These are phyloP conservation scores for Caenorhabditis imperialis DNA, from an alignment of 2,888 invertebrate genomes.

Conservation along the genomic window DNA sequence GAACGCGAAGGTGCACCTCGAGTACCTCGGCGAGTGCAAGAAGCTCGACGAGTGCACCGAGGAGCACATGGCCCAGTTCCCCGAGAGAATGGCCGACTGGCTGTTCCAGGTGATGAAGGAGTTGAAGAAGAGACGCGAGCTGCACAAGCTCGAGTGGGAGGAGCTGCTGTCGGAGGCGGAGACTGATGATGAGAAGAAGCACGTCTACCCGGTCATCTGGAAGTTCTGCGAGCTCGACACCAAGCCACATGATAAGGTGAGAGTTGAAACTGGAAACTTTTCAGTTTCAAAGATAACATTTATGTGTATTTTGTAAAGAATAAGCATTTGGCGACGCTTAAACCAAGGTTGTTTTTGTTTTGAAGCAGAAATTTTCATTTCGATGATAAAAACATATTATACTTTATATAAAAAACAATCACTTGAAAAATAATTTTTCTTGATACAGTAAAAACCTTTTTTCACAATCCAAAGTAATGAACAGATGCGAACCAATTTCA, in stretches of 20 bases:
- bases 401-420: neutral
- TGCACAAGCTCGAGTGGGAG: slow-evolving; percentile 84
- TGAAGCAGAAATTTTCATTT: too few relatives aligned
- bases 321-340: too few relatives aligned
- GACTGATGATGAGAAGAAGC: slow-evolving; percentile 78
- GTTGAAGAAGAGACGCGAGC: slow-evolving; percentile 78
- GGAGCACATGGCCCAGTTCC: slow-evolving; percentile 93
- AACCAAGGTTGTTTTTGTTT: too few relatives aligned
- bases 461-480: too few relatives aligned
- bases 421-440: neutral
- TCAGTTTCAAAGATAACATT: neutral
- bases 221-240: slow-evolving; percentile 95
- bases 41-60: slow-evolving; percentile 83
- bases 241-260: slow-evolving; percentile 88
- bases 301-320: too few relatives aligned
- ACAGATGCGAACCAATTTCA: too few relatives aligned
- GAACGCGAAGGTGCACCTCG: slow-evolving; percentile 84
- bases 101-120: slow-evolving; percentile 81
- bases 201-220: slow-evolving; percentile 92
- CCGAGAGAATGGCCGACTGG: slow-evolving; percentile 97
- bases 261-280: neutral
- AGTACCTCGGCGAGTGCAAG: slow-evolving; percentile 87
- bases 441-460: too few relatives aligned
- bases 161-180: slow-evolving; percentile 90
- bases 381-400: too few relatives aligned